Conservation (phyloP, 2,113 vertebrate species). For the Casuarius casuarius region DNA sequence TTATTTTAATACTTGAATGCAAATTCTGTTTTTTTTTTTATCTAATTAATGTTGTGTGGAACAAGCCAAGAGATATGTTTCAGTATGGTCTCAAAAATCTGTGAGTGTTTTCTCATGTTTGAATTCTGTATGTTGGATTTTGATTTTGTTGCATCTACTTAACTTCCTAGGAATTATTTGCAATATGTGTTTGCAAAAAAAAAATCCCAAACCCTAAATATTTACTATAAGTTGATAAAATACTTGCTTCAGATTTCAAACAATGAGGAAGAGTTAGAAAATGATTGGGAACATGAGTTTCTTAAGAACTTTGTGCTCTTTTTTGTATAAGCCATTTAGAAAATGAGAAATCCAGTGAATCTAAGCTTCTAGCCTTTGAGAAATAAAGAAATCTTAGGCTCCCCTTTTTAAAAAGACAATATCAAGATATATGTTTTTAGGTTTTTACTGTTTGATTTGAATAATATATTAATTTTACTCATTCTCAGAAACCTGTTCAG, state of each 20-base stretch:
- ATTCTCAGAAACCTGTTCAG: not conserved
- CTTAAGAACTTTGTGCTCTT: not conserved
- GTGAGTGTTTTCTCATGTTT: slow-evolving; percentile 1
- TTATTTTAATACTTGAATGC: slow-evolving; percentile 7
- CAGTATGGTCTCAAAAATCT: not conserved
- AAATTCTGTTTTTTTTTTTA: not conserved
- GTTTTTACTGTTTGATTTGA: not conserved
- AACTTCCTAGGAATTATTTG: not conserved
- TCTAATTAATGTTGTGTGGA: slow-evolving; percentile 1
- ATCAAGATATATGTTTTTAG: not conserved
- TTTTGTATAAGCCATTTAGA: not conserved
- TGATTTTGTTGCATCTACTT: not conserved
- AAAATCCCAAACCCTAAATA: not conserved
- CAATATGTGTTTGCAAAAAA: not conserved
- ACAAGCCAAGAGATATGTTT: slow-evolving; percentile 11
- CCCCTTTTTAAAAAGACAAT: not conserved
- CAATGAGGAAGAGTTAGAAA: not conserved
- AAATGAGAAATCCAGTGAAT: not conserved
- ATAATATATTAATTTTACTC: accelerated
- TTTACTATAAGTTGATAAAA: not conserved
- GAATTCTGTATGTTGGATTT: not conserved
- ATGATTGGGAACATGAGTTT: not conserved
- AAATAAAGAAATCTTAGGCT: not conserved
- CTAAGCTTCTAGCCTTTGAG: not conserved
- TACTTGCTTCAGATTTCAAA: not conserved